These are phyloP conservation scores for Phalanger gymnotis DNA, from an alignment of 2,797 vertebrate genomes.

Conservation along the genomic window DNA sequence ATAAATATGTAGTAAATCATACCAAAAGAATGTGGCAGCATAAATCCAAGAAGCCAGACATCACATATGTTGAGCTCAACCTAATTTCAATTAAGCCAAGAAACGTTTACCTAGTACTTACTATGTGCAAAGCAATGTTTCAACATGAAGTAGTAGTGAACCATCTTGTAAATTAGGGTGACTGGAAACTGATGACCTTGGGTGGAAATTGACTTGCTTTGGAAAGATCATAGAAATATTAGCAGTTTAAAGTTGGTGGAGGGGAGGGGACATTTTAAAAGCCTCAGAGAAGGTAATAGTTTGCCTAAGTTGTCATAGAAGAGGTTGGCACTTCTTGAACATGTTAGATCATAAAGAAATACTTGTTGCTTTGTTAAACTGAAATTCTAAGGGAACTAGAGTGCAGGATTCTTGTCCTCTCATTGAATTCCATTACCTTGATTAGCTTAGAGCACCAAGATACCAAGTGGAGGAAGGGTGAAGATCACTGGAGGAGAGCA, in stretches of 20 bases:
- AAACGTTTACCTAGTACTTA: not conserved
- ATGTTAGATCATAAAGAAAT: not conserved
- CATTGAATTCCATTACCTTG: not conserved
- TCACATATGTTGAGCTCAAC: not conserved
- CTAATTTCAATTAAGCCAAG: not conserved
- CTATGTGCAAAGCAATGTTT: not conserved
- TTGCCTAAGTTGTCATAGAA: not conserved
- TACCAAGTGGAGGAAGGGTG: not conserved
- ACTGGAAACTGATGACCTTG: not conserved
- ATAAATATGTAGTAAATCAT: not conserved
- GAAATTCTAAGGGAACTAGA: not conserved
- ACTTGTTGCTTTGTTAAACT: not conserved
- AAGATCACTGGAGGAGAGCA: not conserved
- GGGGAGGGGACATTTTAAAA: not conserved
- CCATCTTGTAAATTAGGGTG: not conserved
- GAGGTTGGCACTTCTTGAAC: not conserved
- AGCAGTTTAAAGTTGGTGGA: not conserved
- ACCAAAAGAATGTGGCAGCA: not conserved
- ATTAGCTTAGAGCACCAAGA: not conserved
- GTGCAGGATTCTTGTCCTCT: not conserved
- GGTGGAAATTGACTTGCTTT: not conserved
- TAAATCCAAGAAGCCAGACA: not conserved
- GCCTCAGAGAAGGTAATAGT: not conserved
- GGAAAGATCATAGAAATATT: not conserved
- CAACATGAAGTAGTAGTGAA: not conserved